A percentile compares a stretch with the other conserved stretches of the same genome.
Evolutionary conservation across 2,113 vertebrate species (phyloP).

Genomic region (Menura novaehollandiae): DNA sequence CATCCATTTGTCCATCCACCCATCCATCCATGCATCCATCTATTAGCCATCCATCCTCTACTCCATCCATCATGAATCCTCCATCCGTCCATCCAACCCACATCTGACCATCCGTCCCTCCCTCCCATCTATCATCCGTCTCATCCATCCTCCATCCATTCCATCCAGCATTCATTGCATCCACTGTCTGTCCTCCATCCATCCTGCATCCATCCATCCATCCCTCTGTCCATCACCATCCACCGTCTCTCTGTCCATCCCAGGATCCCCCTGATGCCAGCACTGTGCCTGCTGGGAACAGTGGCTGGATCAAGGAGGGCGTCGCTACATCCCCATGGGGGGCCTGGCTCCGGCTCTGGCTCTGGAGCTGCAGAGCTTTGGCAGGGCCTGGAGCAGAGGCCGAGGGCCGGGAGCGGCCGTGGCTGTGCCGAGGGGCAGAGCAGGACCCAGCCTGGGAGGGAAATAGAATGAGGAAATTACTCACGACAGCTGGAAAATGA

Average conservation of each 20-base stretch:
- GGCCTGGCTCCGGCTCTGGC: background rate
- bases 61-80: background rate
- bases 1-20: background rate
- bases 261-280: background rate
- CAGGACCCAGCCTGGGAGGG: accelerated
- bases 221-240: background rate
- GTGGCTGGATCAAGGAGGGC: accelerated
- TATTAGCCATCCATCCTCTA: background rate
- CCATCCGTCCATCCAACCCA: background rate
- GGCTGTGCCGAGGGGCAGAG: accelerated
- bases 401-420: accelerated
- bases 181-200: no score
- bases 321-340: background rate
- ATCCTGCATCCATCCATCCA: background rate
- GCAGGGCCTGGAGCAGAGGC: background rate
- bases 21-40: background rate
- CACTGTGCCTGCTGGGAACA: background rate
- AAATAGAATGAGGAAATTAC: conserved; percentile 15
- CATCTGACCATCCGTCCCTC: background rate
- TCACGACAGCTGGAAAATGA: background rate
- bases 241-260: background rate
- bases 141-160: background rate
- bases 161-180: background rate
- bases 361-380: background rate
- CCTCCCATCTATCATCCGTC: background rate